Evolutionary conservation across 2,888 invertebrate species (phyloP).

Genomic region (Tuta absoluta): DNA sequence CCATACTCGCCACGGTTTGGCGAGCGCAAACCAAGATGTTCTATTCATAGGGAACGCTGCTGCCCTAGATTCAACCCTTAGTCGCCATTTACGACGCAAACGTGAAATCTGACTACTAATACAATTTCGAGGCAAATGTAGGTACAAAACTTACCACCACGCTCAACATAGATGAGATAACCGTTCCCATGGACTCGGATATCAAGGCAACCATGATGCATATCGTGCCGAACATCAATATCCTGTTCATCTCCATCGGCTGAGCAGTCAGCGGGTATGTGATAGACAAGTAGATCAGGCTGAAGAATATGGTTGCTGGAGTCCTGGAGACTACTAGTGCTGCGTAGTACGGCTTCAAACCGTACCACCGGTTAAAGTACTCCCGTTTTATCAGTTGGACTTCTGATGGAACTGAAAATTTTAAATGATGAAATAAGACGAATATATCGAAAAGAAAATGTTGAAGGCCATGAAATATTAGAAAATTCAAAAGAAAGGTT

Average conservation of each 20-base stretch:
- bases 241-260: conserved; percentile 85
- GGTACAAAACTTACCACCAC: conserved; percentile 88
- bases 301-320: conserved; percentile 86
- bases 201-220: conserved; percentile 87
- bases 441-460: no score
- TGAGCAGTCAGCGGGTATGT: conserved; percentile 89
- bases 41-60: no score
- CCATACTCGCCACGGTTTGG: no score
- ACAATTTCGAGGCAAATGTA: no score
- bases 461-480: no score
- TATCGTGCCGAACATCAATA: conserved; percentile 85
- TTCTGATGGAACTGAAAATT: conserved; percentile 87
- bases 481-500: no score
- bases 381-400: conserved; percentile 89
- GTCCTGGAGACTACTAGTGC: conserved; percentile 87
- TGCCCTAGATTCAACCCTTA: no score
- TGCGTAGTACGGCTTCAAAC: conserved; percentile 88
- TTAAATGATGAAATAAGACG: neutral
- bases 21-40: no score
- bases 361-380: conserved; percentile 93
- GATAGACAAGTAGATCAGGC: conserved; percentile 84
- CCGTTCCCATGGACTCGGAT: conserved; percentile 89
- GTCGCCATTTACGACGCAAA: no score
- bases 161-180: conserved; percentile 87
- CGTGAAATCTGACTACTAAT: no score